Evolutionary conservation across 2,797 vertebrate genomes (phyloP).

Genomic region (Botia kubotai): DNA sequence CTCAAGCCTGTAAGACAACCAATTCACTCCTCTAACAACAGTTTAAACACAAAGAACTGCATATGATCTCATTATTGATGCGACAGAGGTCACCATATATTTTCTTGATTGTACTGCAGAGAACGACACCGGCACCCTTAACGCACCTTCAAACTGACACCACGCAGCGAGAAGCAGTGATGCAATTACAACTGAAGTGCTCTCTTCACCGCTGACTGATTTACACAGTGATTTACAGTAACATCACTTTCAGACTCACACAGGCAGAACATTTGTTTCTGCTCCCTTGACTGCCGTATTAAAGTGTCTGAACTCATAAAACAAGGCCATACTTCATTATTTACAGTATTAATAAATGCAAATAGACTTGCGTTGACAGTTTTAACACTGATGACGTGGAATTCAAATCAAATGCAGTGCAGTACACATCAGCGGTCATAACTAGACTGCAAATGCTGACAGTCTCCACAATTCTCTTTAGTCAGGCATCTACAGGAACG

Average conservation of each 20-base stretch:
- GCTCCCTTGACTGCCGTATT: slow-evolving; percentile 50
- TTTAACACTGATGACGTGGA: slow-evolving; percentile 58
- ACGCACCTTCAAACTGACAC: slow-evolving; percentile 8
- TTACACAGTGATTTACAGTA: slow-evolving; percentile 59
- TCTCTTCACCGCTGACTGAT: slow-evolving; percentile 18
- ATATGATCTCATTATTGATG: slow-evolving; percentile 54
- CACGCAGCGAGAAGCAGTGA: not conserved
- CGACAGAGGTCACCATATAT: slow-evolving; percentile 8
- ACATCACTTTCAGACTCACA: slow-evolving; percentile 44
- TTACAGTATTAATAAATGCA: slow-evolving; percentile 63
- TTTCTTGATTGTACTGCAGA: slow-evolving; percentile 1
- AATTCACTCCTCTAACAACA: slow-evolving; percentile 54
- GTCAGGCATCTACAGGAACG: slow-evolving; percentile 1
- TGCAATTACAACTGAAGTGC: slow-evolving; percentile 16
- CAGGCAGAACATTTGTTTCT: slow-evolving; percentile 50
- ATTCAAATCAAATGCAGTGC: slow-evolving; percentile 36
- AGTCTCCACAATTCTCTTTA: not conserved
- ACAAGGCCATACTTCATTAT: slow-evolving; percentile 55
- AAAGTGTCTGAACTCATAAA: slow-evolving; percentile 52
- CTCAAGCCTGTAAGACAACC: not conserved
- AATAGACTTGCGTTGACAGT: slow-evolving; percentile 62
- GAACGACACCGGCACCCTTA: slow-evolving; percentile 7
- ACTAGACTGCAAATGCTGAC: slow-evolving; percentile 4
- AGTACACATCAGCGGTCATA: slow-evolving; percentile 37
- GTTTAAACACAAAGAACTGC: slow-evolving; percentile 46